phyloP scores from a whole-genome alignment of 2,113 vertebrate genomes.

The Typhlomys cinereus region DNA sequence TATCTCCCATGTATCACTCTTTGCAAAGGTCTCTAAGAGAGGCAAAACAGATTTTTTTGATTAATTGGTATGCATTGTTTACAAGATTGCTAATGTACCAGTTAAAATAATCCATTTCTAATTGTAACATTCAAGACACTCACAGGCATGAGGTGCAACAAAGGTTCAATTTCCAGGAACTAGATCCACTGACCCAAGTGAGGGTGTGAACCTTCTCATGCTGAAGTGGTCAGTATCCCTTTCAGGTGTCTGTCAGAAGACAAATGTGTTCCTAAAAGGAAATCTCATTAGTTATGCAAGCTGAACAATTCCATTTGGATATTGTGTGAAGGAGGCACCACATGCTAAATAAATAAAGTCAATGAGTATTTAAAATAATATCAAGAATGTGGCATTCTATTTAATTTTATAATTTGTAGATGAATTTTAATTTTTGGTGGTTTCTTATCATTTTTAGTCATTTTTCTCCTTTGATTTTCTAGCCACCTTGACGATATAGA shows the following conservation, averaged over 20 bases:
- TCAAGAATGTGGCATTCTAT: background rate
- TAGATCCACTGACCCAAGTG: background rate
- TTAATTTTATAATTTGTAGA: background rate
- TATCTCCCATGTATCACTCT: background rate
- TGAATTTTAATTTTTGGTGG: slow-evolving; percentile 40
- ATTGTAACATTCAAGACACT: background rate
- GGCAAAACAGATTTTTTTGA: slow-evolving; percentile 26
- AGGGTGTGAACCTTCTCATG: background rate
- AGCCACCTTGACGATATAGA: slow-evolving; percentile 16
- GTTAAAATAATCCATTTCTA: slow-evolving; percentile 24
- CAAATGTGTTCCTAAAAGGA: background rate
- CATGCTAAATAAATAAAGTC: background rate
- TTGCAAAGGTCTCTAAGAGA: slow-evolving; percentile 6
- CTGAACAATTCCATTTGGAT: background rate
- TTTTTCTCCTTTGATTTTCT: background rate
- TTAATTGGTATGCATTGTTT: slow-evolving; percentile 1
- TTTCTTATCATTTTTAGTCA: background rate
- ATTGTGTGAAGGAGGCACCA: background rate
- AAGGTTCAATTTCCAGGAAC: slow-evolving; percentile 19
- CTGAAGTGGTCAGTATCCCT: background rate
- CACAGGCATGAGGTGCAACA: background rate
- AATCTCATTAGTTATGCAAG: background rate
- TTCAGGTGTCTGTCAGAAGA: slow-evolving; percentile 1
- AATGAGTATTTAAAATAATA: background rate
- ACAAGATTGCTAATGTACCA: slow-evolving; percentile 5